Base-by-base conservation (phyloP, 2,888 invertebrate genomes). In the Cephus pygmeus region DNA sequence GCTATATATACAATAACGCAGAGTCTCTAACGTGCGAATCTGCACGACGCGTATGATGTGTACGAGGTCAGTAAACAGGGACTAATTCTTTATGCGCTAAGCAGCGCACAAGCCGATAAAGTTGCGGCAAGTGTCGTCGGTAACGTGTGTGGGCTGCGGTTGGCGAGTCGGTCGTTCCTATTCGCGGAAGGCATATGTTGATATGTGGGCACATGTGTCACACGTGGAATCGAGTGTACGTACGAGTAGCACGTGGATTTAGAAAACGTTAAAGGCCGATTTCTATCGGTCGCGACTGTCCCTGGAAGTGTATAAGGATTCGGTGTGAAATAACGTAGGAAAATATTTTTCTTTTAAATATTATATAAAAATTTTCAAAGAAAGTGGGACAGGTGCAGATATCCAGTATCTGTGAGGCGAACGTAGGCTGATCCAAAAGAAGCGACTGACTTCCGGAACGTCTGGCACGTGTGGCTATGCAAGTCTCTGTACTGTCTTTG, bases 51-150 rank as follows among this genome's bases (percentile, higher is more conserved):
- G 15, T 33, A 82, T 83, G 88, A 89, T 88, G 88, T 89, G 88
- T 84, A 86, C 85, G 87, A 88, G 87, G 87, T 84, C 87, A 86
- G 82, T 79, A 84, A 82, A 85, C 84, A 86, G 76, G 76, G 81
- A 82, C 88, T 87, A 85, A 91, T 90, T 88, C 85, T 85, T 89
- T 88, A 90, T 90, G 89, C 90, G 88, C 89, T 83, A 86, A 88
- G 87, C 87, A 86, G 86, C 85, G 87, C 87, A 85, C 83, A 84
- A 87, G 87, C 84, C 88, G 85, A 89, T 90, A 90, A 90, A 91
- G 88, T 88, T 86, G 87, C 87, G 84, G 80, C 83, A 83, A 85
- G 83, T 82, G 84, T 81, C 82, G 69, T 75, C 81, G 81, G 80
- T 85, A 78, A 82, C 81, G 34, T 85, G 86, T 87, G 86, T 86